Evolutionary conservation across 2,888 invertebrate species (phyloP), one percentile per base, ranked within the genome.

Genomic region (Serripes groenlandicus): DNA sequence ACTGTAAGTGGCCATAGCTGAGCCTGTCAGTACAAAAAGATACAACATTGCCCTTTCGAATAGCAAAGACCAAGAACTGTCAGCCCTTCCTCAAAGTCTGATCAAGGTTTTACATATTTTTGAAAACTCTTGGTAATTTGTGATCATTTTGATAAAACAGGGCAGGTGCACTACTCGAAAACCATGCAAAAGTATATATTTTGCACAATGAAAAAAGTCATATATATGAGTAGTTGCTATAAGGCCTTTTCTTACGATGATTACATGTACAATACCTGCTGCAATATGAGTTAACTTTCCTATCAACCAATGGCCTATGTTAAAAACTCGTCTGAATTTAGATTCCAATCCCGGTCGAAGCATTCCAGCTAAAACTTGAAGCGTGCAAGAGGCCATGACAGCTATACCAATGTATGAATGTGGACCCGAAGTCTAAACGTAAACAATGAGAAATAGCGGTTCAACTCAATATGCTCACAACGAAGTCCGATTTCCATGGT

Each of bases 241-340:
- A 15, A 15, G 18, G 49, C 15, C 11, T 49, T 49, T 49, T 49
- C n/a, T 18, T 15, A 49, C 18, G 11, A 49, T 49, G 11, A 49
- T 49, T 15, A 49, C 18, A 15, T 49, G 49, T 49, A 71, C 66
- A n/a, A 34, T 77, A 90, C 91, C 91, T 75, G 91, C 84, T 9
- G 87, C 64, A 26, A 90, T 81, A 52, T 89, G 89, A 0, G 98
- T 97, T 0, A 96, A 95, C 94, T 98, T 98, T 62, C 98, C 98
- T 60, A 97, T 96, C 72, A 97, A 95, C 97, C 98, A 98, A 94
- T 99, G 98, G 1, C 96, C 94, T 98, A 98, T 98, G 95, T 98
- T 99, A 95, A 98, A 98, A 77, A 97, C 95, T 0, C 97, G 96
- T 73, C 98, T 96, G 90, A 96, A 96, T 26, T 96, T 96, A 21